Evolutionary conservation across 2,113 vertebrate species (phyloP), one percentile per base, ranked within the genome.

Genomic region (Hassar affinis): DNA sequence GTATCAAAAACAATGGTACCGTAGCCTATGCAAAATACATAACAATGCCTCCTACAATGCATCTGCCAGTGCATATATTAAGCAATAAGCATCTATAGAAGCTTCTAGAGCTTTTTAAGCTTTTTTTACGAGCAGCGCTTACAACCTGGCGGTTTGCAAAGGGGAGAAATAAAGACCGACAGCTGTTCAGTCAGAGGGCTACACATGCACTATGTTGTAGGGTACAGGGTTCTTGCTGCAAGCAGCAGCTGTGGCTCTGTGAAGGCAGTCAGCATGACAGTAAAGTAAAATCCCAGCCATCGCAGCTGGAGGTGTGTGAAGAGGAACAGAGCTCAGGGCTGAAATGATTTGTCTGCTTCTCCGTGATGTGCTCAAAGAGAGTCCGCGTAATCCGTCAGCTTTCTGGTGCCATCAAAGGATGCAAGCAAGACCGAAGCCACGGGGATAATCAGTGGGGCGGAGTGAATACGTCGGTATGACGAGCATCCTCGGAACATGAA

Each of bases 241-340:
- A 54, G 30, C 72, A 81, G 80, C 87, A 83, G 79, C 89, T 86
- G 84, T 57, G 72, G 38, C 68, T 42, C 45, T 54, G 71, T 59
- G 82, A 25, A 54, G 75, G 76, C 71, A 38, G 15, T 25, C 81
- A 85, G 84, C 61, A 15, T 18, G 80, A 62, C 49, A 38, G 72
- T 20, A 77, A 75, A 77, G 85, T 54, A 82, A 87, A 75, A 90
- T 51, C 80, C 35, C 51, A 47, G 77, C 78, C 81, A 45, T 81
- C 81, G 17, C 84, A 72, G 82, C 38, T 33, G 59, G 71, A 49
- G 33, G 59, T 18, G 17, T 45, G 30, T 64, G 61, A 15, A 59
- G 66, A 57, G 62, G 35, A 77, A 56, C 54, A 64, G 18, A 71
- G 69, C 71, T 45, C 30, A 25, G 17, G 71, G 27, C 71, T 45